Base-by-base conservation (phyloP, 2,113 vertebrate genomes). In the Verasper variegatus region DNA sequence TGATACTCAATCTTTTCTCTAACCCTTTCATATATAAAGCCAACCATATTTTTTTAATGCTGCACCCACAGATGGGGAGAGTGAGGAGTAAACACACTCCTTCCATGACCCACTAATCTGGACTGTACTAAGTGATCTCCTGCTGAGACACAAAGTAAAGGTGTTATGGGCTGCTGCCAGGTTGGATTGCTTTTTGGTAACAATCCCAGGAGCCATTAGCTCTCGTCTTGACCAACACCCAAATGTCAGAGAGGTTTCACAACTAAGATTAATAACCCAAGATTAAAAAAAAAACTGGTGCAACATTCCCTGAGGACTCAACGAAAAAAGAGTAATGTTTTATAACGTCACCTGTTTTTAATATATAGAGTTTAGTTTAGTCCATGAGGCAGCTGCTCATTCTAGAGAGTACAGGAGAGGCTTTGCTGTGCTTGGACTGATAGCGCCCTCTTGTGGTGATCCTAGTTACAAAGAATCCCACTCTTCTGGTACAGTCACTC, bases 381-480 rank as follows among this genome's bases (percentile, higher is more conserved):
- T 59, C 0, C 4, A 67, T 0, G 23, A 0, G 47, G 3, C 21
- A 54, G 45, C 21, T 35, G 64, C 12, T 66, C 0, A 67, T 51
- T 24, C 7, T 9, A n/a, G 20, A 45, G 1, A 66, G 18, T n/a
- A 27, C 47, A 61, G 55, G 10, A 23, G 17, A 71, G 11, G 35
- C 2, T 17, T 49, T 20, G 5, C 21, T 12, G 40, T 62, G 49
- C 26, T 47, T 55, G 24, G 62, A 56, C n/a, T 0, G 21, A 75
- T 11, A 37, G 69, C 81, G 27, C 85, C 81, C 62, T 68, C 89
- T 71, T 65, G 79, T 83, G 89, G 84, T 7, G 0, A 59, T 0
- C 0, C 35, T 5, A 8, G 4, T 3, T n/a, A 31, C 8, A 61
- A 1, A 23, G 8, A 20, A 18, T 20, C 20, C 7, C 54, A 49